These are phyloP conservation scores for Cosmopolites sordidus DNA, from an alignment of 2,888 invertebrate species.

Conservation along the genomic window DNA sequence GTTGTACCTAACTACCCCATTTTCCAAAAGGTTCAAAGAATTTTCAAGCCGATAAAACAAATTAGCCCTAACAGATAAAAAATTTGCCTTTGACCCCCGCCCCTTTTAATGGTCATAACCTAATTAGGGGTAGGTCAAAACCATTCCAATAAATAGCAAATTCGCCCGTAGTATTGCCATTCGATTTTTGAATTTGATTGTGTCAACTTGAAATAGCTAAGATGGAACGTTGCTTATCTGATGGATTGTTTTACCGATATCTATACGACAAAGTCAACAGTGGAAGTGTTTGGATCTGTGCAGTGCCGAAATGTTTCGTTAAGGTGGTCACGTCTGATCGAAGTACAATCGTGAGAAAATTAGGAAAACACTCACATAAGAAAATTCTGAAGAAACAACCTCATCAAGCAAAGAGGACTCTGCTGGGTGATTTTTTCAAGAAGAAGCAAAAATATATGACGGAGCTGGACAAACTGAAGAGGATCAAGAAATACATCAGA, in stretches of 20 bases:
- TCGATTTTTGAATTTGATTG: too few relatives aligned
- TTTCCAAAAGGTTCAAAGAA: too few relatives aligned
- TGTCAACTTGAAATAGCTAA: too few relatives aligned
- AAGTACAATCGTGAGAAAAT: constrained; percentile 1
- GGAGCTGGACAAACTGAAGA: constrained; percentile 5
- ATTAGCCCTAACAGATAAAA: too few relatives aligned
- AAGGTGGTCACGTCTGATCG: constrained; percentile 3
- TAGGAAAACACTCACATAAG: constrained; percentile 11
- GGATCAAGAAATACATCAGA: constrained; percentile 1
- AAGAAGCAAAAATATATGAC: not conserved
- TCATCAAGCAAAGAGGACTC: not conserved
- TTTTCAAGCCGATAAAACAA: too few relatives aligned
- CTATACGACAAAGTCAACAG: constrained; percentile 4
- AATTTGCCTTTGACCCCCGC: too few relatives aligned
- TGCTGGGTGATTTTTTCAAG: constrained; percentile 2
- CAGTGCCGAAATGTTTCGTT: not conserved
- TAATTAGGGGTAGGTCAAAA: too few relatives aligned
- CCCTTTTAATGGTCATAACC: too few relatives aligned
- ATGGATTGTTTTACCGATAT: constrained; percentile 5
- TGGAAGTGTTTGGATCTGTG: constrained; percentile 5
- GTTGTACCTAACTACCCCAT: too few relatives aligned
- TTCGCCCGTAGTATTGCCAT: too few relatives aligned
- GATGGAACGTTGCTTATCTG: not conserved
- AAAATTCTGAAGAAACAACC: not conserved
- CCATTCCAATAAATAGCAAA: too few relatives aligned